phyloP scores from a whole-genome alignment of 2,888 invertebrate species.

The Andrena camellia region DNA sequence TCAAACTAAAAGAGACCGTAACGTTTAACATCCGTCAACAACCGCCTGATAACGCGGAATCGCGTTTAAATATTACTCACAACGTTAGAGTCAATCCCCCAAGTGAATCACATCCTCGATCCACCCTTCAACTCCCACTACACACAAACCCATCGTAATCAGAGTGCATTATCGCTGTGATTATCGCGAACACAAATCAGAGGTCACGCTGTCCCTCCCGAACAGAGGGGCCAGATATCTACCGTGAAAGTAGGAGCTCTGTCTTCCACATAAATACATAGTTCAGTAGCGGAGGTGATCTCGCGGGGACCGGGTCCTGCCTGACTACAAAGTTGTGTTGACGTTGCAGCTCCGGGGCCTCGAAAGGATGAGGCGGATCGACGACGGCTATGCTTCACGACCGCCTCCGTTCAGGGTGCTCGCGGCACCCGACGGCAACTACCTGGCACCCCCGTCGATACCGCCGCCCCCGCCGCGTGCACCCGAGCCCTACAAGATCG shows the following conservation, averaged over 20 bases:
- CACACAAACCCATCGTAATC: too few species aligned
- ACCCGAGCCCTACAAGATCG: slow-evolving; percentile 83
- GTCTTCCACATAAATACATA: too few species aligned
- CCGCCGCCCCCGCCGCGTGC: slow-evolving; percentile 81
- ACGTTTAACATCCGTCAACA: slow-evolving; percentile 22
- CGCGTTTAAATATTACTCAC: slow-evolving; percentile 28
- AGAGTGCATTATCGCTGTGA: too few species aligned
- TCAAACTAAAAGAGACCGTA: slow-evolving; percentile 22
- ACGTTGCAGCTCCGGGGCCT: slow-evolving; percentile 49
- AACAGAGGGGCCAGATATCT: too few species aligned
- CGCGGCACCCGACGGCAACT: slow-evolving; percentile 69
- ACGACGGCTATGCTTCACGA: slow-evolving; percentile 67
- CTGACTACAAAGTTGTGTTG: slow-evolving; percentile 1
- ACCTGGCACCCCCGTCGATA: slow-evolving; percentile 64
- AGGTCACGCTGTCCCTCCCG: too few species aligned
- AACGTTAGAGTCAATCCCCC: background rate
- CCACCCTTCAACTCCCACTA: too few species aligned
- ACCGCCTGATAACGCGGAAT: slow-evolving; percentile 17
- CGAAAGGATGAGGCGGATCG: slow-evolving; percentile 71
- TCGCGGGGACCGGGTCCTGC: background rate
- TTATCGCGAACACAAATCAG: too few species aligned
- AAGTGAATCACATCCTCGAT: too few species aligned
- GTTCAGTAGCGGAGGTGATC: background rate
- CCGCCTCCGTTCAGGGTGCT: slow-evolving; percentile 80
- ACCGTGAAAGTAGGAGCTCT: too few species aligned